Evolutionary conservation across 2,113 vertebrate genomes (phyloP).

Genomic region (Forbesichthys agassizii): DNA sequence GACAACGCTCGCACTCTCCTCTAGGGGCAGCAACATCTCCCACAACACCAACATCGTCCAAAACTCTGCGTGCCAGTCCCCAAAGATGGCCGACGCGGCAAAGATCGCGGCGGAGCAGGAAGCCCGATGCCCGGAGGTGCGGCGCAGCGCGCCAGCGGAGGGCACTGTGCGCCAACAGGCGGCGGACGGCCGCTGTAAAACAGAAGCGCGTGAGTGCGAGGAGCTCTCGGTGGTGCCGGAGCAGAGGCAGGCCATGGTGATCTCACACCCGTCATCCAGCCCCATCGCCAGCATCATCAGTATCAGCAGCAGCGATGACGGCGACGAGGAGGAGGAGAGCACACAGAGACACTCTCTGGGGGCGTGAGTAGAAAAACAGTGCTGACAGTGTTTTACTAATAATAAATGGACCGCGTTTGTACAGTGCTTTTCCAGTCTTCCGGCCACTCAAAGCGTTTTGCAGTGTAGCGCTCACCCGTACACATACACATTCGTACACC

Average conservation of each 20-base stretch:
- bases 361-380: slow-evolving; percentile 80
- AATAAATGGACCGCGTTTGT: too few species aligned
- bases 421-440: too few species aligned
- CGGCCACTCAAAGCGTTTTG: too few species aligned
- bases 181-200: slow-evolving; percentile 65
- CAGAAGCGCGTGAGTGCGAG: slow-evolving; percentile 79
- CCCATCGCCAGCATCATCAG: slow-evolving; percentile 93
- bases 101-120: slow-evolving; percentile 81
- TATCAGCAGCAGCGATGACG: slow-evolving; percentile 90
- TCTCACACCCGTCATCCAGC: slow-evolving; percentile 82
- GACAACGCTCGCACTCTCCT: slow-evolving; percentile 9
- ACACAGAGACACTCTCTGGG: slow-evolving; percentile 80
- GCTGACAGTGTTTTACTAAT: too few species aligned
- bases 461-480: too few species aligned
- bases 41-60: slow-evolving; percentile 88
- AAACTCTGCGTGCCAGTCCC: slow-evolving; percentile 87
- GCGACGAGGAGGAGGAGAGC: slow-evolving; percentile 64
- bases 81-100: slow-evolving; percentile 86
- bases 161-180: slow-evolving; percentile 62
- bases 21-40: slow-evolving; percentile 84
- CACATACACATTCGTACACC: too few species aligned
- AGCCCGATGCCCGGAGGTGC: slow-evolving; percentile 77
- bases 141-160: slow-evolving; percentile 66
- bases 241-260: slow-evolving; percentile 87
- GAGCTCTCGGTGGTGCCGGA: slow-evolving; percentile 75